Conservation (phyloP, 2,113 vertebrate genomes). For the Rhabdomys dilectus region DNA sequence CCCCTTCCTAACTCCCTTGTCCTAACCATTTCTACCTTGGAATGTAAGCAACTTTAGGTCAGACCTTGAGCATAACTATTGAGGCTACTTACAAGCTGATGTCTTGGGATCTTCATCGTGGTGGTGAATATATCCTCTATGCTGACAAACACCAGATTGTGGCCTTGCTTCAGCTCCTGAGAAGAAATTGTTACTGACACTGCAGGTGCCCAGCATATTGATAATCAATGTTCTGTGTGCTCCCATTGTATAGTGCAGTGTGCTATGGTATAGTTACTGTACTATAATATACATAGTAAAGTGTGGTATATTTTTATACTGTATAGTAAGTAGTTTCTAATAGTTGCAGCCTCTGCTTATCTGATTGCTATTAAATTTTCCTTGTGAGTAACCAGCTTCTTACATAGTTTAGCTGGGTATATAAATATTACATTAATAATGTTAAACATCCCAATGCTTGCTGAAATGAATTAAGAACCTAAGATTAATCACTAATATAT, state of each 20-base stretch:
- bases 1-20: background rate
- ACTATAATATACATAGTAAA: no score
- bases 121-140: background rate
- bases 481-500: slow-evolving; percentile 56
- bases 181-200: background rate
- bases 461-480: slow-evolving; percentile 42
- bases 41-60: background rate
- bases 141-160: accelerated
- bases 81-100: background rate
- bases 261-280: background rate
- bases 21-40: background rate
- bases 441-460: background rate
- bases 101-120: background rate
- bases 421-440: background rate
- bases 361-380: background rate
- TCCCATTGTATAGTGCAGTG: background rate
- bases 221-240: accelerated
- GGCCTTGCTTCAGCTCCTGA: background rate
- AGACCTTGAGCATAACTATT: background rate
- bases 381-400: background rate
- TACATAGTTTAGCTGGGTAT: background rate
- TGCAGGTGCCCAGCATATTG: background rate
- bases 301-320: background rate
- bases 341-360: background rate
- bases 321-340: background rate